Evolutionary conservation across 2,113 vertebrate species (phyloP), one percentile per base, ranked within the genome.

Genomic region (Buteo buteo): DNA sequence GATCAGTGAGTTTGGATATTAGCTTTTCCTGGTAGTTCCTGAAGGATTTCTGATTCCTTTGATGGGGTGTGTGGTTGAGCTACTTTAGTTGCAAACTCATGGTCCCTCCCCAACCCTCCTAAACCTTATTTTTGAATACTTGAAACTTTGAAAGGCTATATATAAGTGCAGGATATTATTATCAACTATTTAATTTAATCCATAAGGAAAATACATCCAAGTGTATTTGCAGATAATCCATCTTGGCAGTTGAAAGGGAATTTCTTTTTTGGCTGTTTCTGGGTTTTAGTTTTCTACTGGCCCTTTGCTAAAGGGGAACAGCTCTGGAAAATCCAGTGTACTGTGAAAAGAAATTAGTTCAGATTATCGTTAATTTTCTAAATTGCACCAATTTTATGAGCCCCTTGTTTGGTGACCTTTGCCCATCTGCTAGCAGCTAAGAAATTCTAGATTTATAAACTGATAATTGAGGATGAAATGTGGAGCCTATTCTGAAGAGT

Each of bases 381-480:
- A 65, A 67, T 71, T 1, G 2, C 66, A 64, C 18, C 91, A 11
- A 61, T 87, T 95, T 93, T 80, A 65, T 74, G 55, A 78, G 70
- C 26, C 66, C n/a, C 38, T 72, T 73, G 28, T 84, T 81, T 20
- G 34, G 32, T 94, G 91, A 91, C 66, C 82, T 93, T 95, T 8
- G 6, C 58, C 44, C 58, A 12, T 86, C 52, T 94, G 40, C 45
- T 73, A 52, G 28, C 64, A 88, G 67, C 54, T 54, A 69, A 94
- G 84, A 91, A 78, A 78, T 59, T 82, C 18, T 64, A 79, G 65
- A 88, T 94, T 95, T 94, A 66, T 94, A 69, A 88, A 88, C 55
- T 86, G 82, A 59, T 93, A 95, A 90, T 42, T 65, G n/a, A 83
- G 49, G 67, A 52, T 71, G 72, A 94, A 88, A 96, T 7, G 8